A percentile compares a stretch with the other conserved stretches of the same genome.
phyloP scores from a whole-genome alignment of 2,797 vertebrate species.

The Furcifer pardalis region DNA sequence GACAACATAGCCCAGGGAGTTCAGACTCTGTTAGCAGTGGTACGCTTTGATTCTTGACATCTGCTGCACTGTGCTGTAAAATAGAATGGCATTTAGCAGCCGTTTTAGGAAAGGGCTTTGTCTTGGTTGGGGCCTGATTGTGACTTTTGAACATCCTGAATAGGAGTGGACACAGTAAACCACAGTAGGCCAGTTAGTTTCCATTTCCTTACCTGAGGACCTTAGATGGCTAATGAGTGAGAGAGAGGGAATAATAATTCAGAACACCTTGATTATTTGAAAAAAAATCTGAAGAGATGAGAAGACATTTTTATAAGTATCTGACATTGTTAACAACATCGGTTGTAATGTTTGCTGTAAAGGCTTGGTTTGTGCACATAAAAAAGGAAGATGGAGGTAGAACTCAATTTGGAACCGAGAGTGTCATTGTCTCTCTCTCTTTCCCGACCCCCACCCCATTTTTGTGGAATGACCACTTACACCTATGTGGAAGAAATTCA shows the following conservation, averaged over 20 bases:
- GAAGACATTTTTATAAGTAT: neutral
- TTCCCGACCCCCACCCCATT: too few species aligned
- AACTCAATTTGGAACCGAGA: neutral
- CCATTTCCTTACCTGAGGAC: neutral
- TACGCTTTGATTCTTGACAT: conserved; percentile 59
- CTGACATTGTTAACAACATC: neutral
- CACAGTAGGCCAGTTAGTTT: neutral
- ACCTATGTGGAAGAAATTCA: neutral
- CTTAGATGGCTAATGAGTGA: too few species aligned
- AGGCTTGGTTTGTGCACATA: neutral
- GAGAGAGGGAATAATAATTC: too few species aligned
- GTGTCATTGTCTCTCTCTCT: too few species aligned
- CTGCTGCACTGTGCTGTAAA: neutral
- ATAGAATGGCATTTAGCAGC: neutral
- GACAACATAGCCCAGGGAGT: conserved; percentile 90
- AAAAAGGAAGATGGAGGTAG: neutral
- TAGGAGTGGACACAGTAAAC: neutral
- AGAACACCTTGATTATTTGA: neutral
- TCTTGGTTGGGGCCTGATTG: neutral
- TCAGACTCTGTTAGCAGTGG: conserved; percentile 81
- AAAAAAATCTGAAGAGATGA: neutral
- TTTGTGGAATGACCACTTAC: neutral
- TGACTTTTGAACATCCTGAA: neutral
- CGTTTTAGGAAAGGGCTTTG: neutral
- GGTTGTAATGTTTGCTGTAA: neutral